phyloP scores from a whole-genome alignment of 2,888 invertebrate genomes.

The Orthosia incerta region DNA sequence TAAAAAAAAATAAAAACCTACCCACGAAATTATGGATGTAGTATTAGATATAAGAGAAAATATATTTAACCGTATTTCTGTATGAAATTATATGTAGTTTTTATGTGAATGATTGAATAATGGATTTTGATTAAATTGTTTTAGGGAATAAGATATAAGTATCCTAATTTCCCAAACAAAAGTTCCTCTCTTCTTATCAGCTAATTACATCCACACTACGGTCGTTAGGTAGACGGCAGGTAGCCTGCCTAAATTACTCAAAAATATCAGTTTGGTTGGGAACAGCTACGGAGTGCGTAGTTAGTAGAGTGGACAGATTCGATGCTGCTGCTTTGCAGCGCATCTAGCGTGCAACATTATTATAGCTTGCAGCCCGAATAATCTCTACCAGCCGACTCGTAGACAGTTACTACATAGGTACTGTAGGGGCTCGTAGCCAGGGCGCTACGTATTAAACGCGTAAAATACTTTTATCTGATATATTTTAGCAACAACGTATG shows the following conservation, averaged over 20 bases:
- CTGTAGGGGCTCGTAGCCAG: no score
- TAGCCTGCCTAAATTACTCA: background rate
- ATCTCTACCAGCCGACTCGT: no score
- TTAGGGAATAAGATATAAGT: conserved; percentile 83
- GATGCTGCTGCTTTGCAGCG: background rate
- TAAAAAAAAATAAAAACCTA: conserved; percentile 86
- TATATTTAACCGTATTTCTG: conserved; percentile 91
- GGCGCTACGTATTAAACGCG: no score
- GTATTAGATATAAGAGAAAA: conserved; percentile 87
- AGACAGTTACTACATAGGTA: background rate
- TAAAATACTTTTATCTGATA: no score
- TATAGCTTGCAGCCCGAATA: background rate
- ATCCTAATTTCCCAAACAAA: conserved; percentile 74
- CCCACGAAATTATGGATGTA: conserved; percentile 87
- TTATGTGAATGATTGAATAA: conserved; percentile 89
- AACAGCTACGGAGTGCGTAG: background rate
- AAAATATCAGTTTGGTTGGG: background rate
- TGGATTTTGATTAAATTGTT: conserved; percentile 90
- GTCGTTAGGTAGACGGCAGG: background rate
- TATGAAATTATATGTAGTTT: conserved; percentile 91
- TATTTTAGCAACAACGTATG: no score
- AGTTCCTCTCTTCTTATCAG: conserved; percentile 34
- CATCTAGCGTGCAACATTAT: background rate
- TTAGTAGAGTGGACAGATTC: background rate
- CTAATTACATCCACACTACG: background rate